Percentiles rank a stretch among this genome's conserved stretches.
Evolutionary conservation across 2,888 invertebrate species (phyloP).

Genomic region (Sarcophaga caerulescens): DNA sequence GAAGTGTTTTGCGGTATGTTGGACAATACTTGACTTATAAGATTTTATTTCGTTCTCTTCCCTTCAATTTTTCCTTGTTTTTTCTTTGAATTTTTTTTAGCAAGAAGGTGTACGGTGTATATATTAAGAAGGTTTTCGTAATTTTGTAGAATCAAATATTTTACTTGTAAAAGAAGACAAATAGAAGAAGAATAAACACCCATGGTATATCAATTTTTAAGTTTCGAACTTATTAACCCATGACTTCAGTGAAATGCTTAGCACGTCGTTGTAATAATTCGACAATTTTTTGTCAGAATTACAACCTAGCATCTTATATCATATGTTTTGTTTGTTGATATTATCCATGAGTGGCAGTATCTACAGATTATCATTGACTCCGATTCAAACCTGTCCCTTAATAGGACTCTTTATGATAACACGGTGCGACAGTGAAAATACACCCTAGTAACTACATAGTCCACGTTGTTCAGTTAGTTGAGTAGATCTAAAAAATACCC

Average conservation of each 20-base stretch:
- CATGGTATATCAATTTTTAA: not conserved
- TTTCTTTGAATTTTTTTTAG: constrained; percentile 10
- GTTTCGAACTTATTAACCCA: constrained; percentile 20
- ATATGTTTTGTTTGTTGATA: too few species aligned
- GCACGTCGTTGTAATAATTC: too few species aligned
- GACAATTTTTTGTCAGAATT: not conserved
- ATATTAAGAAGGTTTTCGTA: not conserved
- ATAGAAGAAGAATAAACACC: constrained; percentile 19
- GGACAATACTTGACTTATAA: constrained; percentile 61
- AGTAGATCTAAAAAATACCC: too few species aligned
- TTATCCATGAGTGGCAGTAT: too few species aligned
- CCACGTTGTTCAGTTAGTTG: too few species aligned
- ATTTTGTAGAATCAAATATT: constrained; percentile 33
- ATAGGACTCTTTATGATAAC: too few species aligned
- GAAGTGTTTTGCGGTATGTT: constrained; percentile 61
- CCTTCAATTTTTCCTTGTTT: constrained; percentile 6
- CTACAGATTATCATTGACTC: fast-evolving
- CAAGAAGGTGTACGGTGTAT: constrained; percentile 18
- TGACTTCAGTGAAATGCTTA: not conserved
- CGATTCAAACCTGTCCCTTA: too few species aligned
- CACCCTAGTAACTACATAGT: too few species aligned
- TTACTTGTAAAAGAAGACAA: constrained; percentile 30
- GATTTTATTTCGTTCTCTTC: not conserved
- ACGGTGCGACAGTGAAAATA: too few species aligned
- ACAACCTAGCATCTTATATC: too few species aligned